Base-by-base conservation (phyloP, 2,113 vertebrate genomes). In the Daubentonia madagascariensis region DNA sequence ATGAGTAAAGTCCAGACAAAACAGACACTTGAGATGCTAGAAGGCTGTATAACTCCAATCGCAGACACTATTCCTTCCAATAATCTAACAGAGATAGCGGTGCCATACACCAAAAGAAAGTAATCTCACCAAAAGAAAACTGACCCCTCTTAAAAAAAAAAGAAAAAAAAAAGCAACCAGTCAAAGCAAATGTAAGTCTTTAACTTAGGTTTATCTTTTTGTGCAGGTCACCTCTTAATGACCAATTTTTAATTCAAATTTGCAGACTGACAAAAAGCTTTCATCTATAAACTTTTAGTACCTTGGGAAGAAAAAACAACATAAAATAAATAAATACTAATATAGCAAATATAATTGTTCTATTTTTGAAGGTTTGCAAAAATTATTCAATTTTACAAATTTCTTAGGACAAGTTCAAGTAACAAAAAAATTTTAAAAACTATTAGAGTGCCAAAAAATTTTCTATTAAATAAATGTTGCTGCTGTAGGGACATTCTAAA, bases 21-120 rank as follows among this genome's bases (percentile, higher is more conserved):
- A 99, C 99, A 99, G 99, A 99, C 99, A 99, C 99, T 99, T 98
- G 98, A 99, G 99, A 99, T 98, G 99, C 97, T 97, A 97, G 96
- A 98, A 98, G 97, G 97, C 97, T 98, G 98, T 97, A 97, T 96
- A 98, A 98, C 97, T 97, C 98, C 98, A 95, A 97, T 92, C 43
- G 96, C 98, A 99, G 98, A 98, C 98, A 98, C 97, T 98, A 87
- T 97, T 98, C 98, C 94, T 98, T 95, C 96, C 95, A 96, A 97
- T 97, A 96, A 98, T 61, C 86, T 97, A 98, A 96, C 93, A 98
- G 97, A 98, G 98, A 98, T 93, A 98, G 97, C 80, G 63, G 85
- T 92, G 94, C 96, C 96, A 94, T 37, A 78, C 95, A 97, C 92
- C 80, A 94, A 95, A 98, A 98, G 93, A 97, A 97, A 98, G 97